Conservation (phyloP, 2,888 invertebrate species). For the Oeneis ivallda region DNA sequence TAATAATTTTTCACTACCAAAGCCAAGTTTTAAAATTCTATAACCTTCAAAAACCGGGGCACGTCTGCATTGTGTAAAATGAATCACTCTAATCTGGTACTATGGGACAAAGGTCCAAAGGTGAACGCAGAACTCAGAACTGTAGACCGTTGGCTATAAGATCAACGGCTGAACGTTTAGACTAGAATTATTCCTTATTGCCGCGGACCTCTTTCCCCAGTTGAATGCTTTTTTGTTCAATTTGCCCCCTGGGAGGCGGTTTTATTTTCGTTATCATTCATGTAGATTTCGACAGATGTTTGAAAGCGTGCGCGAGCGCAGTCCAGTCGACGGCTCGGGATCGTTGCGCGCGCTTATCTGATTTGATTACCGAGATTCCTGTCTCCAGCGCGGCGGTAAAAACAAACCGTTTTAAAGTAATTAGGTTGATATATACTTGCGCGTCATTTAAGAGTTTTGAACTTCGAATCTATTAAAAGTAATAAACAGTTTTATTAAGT, state of each 20-base stretch:
- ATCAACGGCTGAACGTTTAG: not conserved
- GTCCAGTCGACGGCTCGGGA: slow-evolving; percentile 65
- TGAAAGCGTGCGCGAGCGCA: slow-evolving; percentile 58
- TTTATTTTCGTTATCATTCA: slow-evolving; percentile 77
- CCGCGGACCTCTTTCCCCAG: slow-evolving; percentile 18
- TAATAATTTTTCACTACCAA: too few relatives aligned
- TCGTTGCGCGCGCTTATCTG: slow-evolving; percentile 65
- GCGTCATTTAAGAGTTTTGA: not conserved
- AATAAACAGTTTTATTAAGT: not conserved
- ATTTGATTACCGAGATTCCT: slow-evolving; percentile 45
- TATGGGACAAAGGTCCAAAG: not conserved
- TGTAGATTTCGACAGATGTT: slow-evolving; percentile 59
- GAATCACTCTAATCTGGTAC: too few relatives aligned
- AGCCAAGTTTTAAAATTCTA: too few relatives aligned
- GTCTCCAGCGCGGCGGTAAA: slow-evolving; percentile 16
- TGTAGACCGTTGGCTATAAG: not conserved
- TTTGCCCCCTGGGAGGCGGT: slow-evolving; percentile 66
- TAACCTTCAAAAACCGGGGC: too few relatives aligned
- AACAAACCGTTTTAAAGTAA: not conserved
- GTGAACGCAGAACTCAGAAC: slow-evolving; percentile 1
- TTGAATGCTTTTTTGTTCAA: slow-evolving; percentile 47
- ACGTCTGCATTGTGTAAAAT: too few relatives aligned
- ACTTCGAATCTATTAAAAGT: not conserved
- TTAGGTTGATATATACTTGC: not conserved
- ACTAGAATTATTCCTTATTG: slow-evolving; percentile 16